Evolutionary conservation across 2,888 invertebrate species (phyloP), one percentile per base, ranked within the genome.

Genomic region (Diplazon laetatorius): DNA sequence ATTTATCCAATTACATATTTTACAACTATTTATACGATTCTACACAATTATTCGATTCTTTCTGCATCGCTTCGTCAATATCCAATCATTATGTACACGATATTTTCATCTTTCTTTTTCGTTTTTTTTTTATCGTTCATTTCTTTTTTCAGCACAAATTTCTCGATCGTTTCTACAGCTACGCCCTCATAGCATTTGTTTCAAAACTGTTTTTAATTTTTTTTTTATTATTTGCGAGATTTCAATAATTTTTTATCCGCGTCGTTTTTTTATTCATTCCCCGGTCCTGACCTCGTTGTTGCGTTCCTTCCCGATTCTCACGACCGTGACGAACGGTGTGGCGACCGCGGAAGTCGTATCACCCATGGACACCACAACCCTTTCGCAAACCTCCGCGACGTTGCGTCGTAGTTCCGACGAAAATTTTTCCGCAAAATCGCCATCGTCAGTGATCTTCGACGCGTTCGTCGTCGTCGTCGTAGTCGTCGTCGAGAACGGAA

Each of bases 311-410:
- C 78, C 83, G 75, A 87, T 81, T 79, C 84, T 84, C 52, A 87
- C 86, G 82, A 91, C 87, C 73, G 86, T 86, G 85, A 89, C 87
- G 86, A 88, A 87, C 14, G 88, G 89, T 62, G 89, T 88, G 42
- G 85, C 83, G 37, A 75, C 60, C 74, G 87, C 82, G 60, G 84
- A 82, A 63, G 83, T 72, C 9, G 84, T 72, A 71, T 87, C 85
- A 69, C 85, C 87, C 68, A 80, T 87, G 63, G 88, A 82, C 73
- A 89, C 86, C 81, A 86, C 82, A 78, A 89, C 86, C 85, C 88
- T 89, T 82, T 91, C 90, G 85, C 87, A 89, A 76, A 89, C 84
- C 79, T 91, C 91, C 82, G 89, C 87, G 79, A 90, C 84, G 68
- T 87, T 86, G 52, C 87, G 86, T 66, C 87, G 87, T 82, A 84